Evolutionary conservation across 2,888 invertebrate species (phyloP), one percentile per base, ranked within the genome.

Genomic region (Hermodice carunculata): DNA sequence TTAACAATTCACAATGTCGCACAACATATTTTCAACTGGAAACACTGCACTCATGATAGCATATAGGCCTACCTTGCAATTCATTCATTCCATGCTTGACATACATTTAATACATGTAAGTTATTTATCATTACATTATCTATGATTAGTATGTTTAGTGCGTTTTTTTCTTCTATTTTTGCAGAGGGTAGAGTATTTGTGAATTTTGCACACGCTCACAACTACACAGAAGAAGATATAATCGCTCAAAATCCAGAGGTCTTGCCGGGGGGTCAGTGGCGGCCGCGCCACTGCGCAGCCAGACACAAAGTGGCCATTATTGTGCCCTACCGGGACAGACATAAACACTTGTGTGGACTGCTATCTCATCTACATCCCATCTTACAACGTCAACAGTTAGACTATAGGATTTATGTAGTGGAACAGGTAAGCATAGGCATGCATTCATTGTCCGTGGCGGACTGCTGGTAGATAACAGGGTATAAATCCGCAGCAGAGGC

Each of bases 321-420:
- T 28, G 78, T 85, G 37, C 85, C 85, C 3, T 85, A 80, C 71
- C 81, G 88, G 75, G 85, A 88, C 69, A 78, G 89, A 29, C 78
- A 80, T 64, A 80, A 84, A 40, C 89, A 89, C 73, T 82, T 89
- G 22, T 74, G 79, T 40, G 82, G 83, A 1, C 80, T 89, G 46
- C 81, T 89, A 17, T 76, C 84, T 44, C 84, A 87, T 72, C 81
- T 89, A 1, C 87, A 88, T 67, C 88, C 88, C 4, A 80, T 89
- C 43, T 81, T 89, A 14, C 85, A 87, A 73, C 78, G 87, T 28
- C 89, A 89, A 71, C 86, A 87, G 70, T 73, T 88, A 26, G 84
- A 86, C 56, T 89, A 88, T 72, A 81, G 85, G 67, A 85, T 89
- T 40, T 87, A 87, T 76, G 87, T 89, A 5, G 85, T 87, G 1